Evolutionary conservation across 2,797 vertebrate genomes (phyloP), one percentile per base, ranked within the genome.

Genomic region (Hirundo rustica): DNA sequence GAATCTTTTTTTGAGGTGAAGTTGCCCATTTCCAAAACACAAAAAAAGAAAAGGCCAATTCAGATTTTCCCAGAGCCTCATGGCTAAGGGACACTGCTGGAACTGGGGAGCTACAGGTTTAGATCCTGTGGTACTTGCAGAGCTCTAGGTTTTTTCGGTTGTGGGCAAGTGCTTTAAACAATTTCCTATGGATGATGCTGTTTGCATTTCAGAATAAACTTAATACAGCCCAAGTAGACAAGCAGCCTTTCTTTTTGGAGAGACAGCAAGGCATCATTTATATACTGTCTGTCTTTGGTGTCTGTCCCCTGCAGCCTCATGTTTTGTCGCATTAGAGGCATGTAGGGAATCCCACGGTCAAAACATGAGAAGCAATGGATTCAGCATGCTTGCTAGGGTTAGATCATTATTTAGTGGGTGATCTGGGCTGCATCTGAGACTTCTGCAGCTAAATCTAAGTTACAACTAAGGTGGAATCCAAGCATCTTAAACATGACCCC

Each of bases 71-170:
- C 18, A 36, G 5, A 70, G 44, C 10, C 5, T 71, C 26, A 23
- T 0, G 11, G 30, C 8, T 58, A 67, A 11, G 34, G 29, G 44
- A 72, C 15, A 55, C 42, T 44, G 25, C 47, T 75, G 40, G 30
- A 84, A 72, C 6, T 0, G 0, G 16, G 30, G 11, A 86, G 15
- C 19, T 78, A 54, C 25, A 81, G 26, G 25, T 62, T 78, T 66
- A 61, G 30, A 34, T 71, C 42, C 22, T 47, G 17, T 36, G 42
- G 27, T 57, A 44, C 53, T 77, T 40, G 3, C 4, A 73, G 25
- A 73, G 10, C 25, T 85, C 45, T 4, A 10, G 47, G 29, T 22
- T 27, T 48, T 64, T 55, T 45, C 0, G 0, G 7, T 34, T 67
- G 53, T 57, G 65, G 20, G 23, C 0, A 2, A 74, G 15, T 64